phyloP scores from a whole-genome alignment of 2,113 vertebrate genomes.

The Psilopsiagon aurifrons region DNA sequence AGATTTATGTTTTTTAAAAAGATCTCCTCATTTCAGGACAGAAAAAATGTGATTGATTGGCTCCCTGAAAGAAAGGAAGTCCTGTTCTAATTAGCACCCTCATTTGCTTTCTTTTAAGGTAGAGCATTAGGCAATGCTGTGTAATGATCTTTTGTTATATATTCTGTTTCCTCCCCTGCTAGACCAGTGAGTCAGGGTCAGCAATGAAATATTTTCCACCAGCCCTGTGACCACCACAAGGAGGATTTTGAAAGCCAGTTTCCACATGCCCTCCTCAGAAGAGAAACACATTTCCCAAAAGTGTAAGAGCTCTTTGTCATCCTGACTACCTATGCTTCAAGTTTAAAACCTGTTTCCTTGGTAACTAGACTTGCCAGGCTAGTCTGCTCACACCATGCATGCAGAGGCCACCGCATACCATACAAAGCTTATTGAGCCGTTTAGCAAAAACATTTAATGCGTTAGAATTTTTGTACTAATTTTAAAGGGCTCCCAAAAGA shows the following conservation, averaged over 20 bases:
- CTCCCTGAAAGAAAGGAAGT: constrained; percentile 1
- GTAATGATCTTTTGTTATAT: background rate
- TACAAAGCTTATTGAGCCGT: background rate
- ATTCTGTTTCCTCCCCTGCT: background rate
- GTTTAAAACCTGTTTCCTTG: constrained; percentile 60
- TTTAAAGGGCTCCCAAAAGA: background rate
- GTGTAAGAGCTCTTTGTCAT: constrained; percentile 21
- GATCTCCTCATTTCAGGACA: background rate
- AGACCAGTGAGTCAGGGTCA: background rate
- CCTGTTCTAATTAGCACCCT: background rate
- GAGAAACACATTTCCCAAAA: background rate
- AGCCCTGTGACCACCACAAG: accelerated
- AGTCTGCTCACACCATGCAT: background rate
- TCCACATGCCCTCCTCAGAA: background rate
- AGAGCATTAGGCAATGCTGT: background rate
- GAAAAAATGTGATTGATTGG: background rate
- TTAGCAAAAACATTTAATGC: background rate
- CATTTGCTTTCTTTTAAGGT: constrained; percentile 11
- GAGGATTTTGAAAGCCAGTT: background rate
- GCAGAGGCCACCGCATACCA: background rate
- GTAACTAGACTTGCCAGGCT: constrained; percentile 45
- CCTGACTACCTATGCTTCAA: constrained; percentile 40
- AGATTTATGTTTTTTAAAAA: constrained; percentile 12
- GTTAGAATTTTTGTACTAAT: background rate
- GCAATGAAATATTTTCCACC: background rate